Evolutionary conservation across 2,888 invertebrate species (phyloP), one percentile per base, ranked within the genome.

Genomic region (Lapara coniferarum): DNA sequence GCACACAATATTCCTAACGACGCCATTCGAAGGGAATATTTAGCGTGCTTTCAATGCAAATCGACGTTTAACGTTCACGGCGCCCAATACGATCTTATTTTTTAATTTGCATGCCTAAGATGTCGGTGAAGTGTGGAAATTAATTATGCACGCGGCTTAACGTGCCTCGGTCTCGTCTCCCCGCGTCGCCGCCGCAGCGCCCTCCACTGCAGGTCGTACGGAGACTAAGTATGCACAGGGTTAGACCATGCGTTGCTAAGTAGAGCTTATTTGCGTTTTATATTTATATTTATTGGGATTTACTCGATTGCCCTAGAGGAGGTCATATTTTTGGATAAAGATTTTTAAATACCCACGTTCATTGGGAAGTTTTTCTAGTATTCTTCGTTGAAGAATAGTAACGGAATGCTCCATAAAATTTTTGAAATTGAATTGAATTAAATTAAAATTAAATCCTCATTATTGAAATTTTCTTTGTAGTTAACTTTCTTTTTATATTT

Each of bases 41-140:
- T 46, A 63, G 49, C 49, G 19, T 49, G 49, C 19, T 63, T 63
- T 19, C 13, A 63, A 63, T 63, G 49, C 49, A 63, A 63, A 63
- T 63, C 46, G 63, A 2, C 46, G 19, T 49, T 49, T 12, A 63
- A 49, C n/a, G 63, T 25, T 16, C 63, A 10, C 10, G 19, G 63
- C 46, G 44, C 44, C n/a, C 66, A 63, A 63, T 63, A 63, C 63
- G 49, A 49, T 49, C 19, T 63, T 49, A 49, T 63, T 63, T 63
- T 63, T 63, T 63, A 63, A 63, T 63, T 63, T 63, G 63, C 63
- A 63, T 49, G 49, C 16, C 63, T 63, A 63, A 63, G 63, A 63
- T 63, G 46, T 46, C 49, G 46, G 63, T 16, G 63, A 46, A 63
- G 49, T 49, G 63, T 46, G 63, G 46, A 46, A 63, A 63, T 63